Base-by-base conservation (phyloP, 2,888 invertebrate genomes). In the Ichneumoninae sp. region DNA sequence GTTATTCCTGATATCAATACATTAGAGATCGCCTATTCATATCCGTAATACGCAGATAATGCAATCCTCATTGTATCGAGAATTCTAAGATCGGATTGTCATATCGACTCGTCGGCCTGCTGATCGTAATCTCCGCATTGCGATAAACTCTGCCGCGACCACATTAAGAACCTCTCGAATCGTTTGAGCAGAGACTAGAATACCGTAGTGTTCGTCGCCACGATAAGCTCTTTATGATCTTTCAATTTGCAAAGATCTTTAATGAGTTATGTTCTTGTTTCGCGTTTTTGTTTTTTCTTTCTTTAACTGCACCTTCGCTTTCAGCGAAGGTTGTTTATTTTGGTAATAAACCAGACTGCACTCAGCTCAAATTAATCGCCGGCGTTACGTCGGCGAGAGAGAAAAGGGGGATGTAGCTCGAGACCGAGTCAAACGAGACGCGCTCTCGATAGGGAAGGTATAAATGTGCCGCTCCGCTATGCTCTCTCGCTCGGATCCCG, bases 11-110 rank as follows among this genome's bases (percentile, higher is more conserved):
- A 33, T 72, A 78, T 83, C 83, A 68, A 83, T 76, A 76, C 52
- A 80, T 83, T 76, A 80, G 70, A 83, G 70, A 83, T 83, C 75
- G n/a, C 66, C 47, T 60, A 33, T 66, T 62, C 26, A 40, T 75
- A 33, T 22, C 44, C 22, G 69, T 74, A 36, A 26, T 26, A 69
- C 50, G 54, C 66, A 22, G 30, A 76, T 52, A 47, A n/a, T 65
- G 40, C 33, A 57, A 22, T 19, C 68, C 6, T 66, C 65, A 47
- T 77, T 70, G 50, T 70, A 60, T 78, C 36, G 70, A 3, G 47
- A 70, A 36, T 71, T 71, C 47, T 50, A 47, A 54, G n/a, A 80
- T 30, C 54, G 52, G 19, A 60, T 70, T 47, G 62, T 19, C 13
- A 5, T 62, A 13, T 62, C 60, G 30, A 30, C 60, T 30, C 33